Percentiles rank a stretch among this genome's conserved stretches.
Evolutionary conservation across 2,113 vertebrate genomes (phyloP).

Genomic region (Salminus brasiliensis): DNA sequence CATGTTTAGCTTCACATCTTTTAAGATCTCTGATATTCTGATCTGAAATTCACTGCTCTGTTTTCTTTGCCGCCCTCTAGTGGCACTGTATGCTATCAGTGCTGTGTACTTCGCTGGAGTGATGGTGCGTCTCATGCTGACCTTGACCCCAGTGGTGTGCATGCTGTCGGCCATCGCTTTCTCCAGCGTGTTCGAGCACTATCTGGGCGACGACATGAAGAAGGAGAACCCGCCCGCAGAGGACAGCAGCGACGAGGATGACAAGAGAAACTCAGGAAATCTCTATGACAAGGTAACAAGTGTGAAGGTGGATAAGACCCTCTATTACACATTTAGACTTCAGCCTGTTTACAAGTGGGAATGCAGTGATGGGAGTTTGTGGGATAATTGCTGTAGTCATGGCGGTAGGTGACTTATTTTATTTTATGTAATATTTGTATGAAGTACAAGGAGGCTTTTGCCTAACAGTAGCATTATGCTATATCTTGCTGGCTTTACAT

Average conservation of each 20-base stretch:
- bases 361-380: too few species aligned
- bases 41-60: neutral
- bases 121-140: conserved; percentile 98
- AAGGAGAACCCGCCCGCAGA: conserved; percentile 92
- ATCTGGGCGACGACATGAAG: conserved; percentile 96
- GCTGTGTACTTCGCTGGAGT: conserved; percentile 90
- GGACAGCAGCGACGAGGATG: conserved; percentile 98
- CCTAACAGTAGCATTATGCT: too few species aligned
- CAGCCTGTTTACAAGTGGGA: neutral
- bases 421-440: too few species aligned
- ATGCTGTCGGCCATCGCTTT: conserved; percentile 98
- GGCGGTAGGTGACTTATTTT: too few species aligned
- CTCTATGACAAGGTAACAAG: conserved; percentile 93
- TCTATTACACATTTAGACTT: neutral
- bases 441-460: too few species aligned
- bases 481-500: too few species aligned
- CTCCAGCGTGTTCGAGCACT: conserved; percentile 98
- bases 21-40: neutral
- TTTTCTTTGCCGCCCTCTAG: conserved; percentile 66
- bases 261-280: conserved; percentile 94
- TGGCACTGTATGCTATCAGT: conserved; percentile 88
- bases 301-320: neutral
- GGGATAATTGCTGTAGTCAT: too few species aligned
- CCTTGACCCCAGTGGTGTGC: conserved; percentile 96
- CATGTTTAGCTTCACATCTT: neutral